Evolutionary conservation across 2,888 invertebrate species (phyloP), one percentile per base, ranked within the genome.

Genomic region (Drosophila paramelanica): DNA sequence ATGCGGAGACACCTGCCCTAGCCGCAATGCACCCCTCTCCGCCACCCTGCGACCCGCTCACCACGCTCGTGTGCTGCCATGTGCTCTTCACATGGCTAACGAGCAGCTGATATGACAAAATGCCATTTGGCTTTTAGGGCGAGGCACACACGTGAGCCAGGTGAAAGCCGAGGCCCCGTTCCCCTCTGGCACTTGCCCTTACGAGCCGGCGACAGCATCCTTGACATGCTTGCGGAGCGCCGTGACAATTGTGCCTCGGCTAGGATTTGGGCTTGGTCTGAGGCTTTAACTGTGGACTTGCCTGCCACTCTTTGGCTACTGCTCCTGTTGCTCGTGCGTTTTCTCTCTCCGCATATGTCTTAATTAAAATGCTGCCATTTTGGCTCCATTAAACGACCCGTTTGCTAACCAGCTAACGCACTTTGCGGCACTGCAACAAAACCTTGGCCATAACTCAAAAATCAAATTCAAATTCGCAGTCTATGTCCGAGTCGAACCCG

Each of bases 101-200:
- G 82, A 83, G 82, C 81, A 79, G 73, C 88, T 84, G 88, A 83
- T 83, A 76, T 81, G 85, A 79, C 81, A 83, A 83, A 87, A 76
- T 76, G 79, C 67, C 88, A 84, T 83, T 87, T 84, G 76, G 85
- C 81, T 84, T 84, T 87, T 81, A 77, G 51, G 46, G 42, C 53
- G 36, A 49, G 46, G 60, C 67, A 65, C 50, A 51, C 33, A 23
- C 25, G 39, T 45, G 20, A 39, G 51, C 25, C 74, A 65, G 67
- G 53, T 60, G 73, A 36, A 31, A 10, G 31, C 31, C 68, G 65
- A 67, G 72, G 61, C 33, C 46, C 3, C 20, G 31, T 3, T 10
- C 31, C 8, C 43, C 43, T 17, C 31, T n/a, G 31, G 20, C 50
- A 33, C 50, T 25, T 49, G 42, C 42, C 58, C 49, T 60, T 60